Evolutionary conservation across 2,797 vertebrate species (phyloP), one percentile per base, ranked within the genome.

Genomic region (Mionectes olivaceus): DNA sequence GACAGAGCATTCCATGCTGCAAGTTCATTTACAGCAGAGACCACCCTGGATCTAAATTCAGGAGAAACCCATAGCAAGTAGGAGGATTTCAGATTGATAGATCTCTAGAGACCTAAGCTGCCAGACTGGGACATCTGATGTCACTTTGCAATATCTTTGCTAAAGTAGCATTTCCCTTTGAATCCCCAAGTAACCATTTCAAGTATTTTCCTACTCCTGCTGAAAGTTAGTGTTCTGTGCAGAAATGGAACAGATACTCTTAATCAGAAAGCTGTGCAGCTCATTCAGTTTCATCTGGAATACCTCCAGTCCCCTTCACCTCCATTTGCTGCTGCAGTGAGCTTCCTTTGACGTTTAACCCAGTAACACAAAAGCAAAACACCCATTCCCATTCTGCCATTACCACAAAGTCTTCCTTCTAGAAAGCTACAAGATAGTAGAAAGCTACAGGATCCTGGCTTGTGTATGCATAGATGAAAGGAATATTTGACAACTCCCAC

Each of bases 391-490:
- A 32, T n/a, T 91, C 61, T 71, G 14, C 53, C 68, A 43, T 61
- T 55, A 39, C 25, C 53, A 53, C 39, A 50, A 68, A 49, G 50
- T 37, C 76, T 73, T 56, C 60, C 43, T 78, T 41, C 53, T 24
- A 35, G 53, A 90, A 85, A 92, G 79, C 83, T 71, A 77, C 71
- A 87, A 83, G 32, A 27, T 0, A 70, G 49, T 47, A 82, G 44
- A 70, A 93, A 87, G 75, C 77, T 74, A 93, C 53, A 75, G 57
- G 30, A n/a, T 87, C 75, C 61, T 81, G 46, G 50, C 43, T 88
- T 69, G 43, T 77, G 60, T 80, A 81, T 95, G 93, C 90, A 92
- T 50, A 95, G 84, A 84, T 71, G 64, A 89, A 87, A 91, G 47
- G 56, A 93, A 41, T 67, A 93, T 84, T 74, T 89, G 56, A 52